These are phyloP conservation scores for Anthonomus grandis DNA, from an alignment of 1,140 invertebrate species.

Conservation along the genomic window DNA sequence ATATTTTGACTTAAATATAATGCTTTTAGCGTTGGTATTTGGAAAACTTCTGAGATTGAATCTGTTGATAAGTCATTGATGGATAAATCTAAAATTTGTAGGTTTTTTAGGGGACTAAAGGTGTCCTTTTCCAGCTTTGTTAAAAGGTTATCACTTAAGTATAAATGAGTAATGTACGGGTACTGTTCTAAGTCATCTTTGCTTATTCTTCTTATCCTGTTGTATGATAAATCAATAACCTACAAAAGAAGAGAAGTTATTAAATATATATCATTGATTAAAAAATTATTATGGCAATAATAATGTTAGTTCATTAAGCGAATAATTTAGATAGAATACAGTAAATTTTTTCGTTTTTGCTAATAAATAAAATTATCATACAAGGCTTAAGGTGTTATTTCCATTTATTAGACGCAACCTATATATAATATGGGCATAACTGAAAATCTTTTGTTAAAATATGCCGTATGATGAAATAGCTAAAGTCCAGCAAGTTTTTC, in stretches of 20 bases:
- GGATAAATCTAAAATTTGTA: constrained; percentile 36
- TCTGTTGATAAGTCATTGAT: constrained; percentile 46
- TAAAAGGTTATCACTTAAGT: constrained; percentile 61
- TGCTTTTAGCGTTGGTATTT: constrained; percentile 56
- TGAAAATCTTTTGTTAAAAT: no score
- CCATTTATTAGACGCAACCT: no score
- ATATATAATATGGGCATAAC: no score
- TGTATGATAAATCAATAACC: constrained; percentile 62
- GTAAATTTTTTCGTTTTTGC: no score
- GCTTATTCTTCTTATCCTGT: constrained; percentile 58
- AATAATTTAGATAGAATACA: no score
- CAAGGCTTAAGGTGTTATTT: no score
- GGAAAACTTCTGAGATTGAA: constrained; percentile 54
- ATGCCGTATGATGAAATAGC: no score
- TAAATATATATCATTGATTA: background rate
- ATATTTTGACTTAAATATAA: constrained; percentile 57
- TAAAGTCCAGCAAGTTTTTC: no score
- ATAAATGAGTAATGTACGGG: constrained; percentile 55
- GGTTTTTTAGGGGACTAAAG: constrained; percentile 42
- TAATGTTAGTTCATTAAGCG: no score
- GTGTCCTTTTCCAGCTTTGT: constrained; percentile 56
- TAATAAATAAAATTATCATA: no score
- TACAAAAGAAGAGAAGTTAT: constrained; percentile 42
- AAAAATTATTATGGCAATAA: no score
- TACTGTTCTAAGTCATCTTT: constrained; percentile 55